Evolutionary conservation across 2,113 vertebrate species (phyloP).

Genomic region (Sebastes fasciatus): DNA sequence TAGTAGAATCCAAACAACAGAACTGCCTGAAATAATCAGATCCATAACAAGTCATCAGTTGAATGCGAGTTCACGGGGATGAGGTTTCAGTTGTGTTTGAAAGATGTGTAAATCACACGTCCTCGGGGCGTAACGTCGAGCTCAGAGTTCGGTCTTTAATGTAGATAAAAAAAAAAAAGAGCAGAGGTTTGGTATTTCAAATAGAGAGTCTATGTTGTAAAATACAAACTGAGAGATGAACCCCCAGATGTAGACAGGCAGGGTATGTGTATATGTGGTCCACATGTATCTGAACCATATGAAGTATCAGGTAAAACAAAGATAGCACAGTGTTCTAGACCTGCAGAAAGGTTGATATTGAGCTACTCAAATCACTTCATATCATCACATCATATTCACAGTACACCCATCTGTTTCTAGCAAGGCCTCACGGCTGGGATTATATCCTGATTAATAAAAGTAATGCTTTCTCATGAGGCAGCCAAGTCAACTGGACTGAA

Average conservation of each 20-base stretch:
- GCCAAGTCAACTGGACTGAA: background rate
- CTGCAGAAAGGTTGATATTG: background rate
- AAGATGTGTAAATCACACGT: background rate
- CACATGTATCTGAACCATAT: background rate
- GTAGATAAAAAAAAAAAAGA: background rate
- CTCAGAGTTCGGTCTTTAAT: slow-evolving; percentile 2
- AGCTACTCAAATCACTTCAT: background rate
- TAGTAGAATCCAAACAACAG: background rate
- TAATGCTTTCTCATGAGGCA: background rate
- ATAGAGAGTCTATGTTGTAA: background rate
- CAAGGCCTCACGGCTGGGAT: background rate
- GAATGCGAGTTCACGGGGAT: background rate
- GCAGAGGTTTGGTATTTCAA: background rate
- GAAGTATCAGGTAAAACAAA: slow-evolving; percentile 1
- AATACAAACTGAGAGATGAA: slow-evolving; percentile 1
- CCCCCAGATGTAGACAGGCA: background rate
- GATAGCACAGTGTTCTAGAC: background rate
- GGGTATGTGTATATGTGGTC: background rate
- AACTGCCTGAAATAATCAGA: background rate
- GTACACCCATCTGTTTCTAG: background rate
- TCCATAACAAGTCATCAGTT: background rate
- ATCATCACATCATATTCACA: background rate
- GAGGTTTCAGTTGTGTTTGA: background rate
- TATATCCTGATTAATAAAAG: background rate
- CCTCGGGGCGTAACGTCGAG: background rate